Base-by-base conservation (phyloP, 2,888 invertebrate genomes). In the Tricholauxania praeusta region DNA sequence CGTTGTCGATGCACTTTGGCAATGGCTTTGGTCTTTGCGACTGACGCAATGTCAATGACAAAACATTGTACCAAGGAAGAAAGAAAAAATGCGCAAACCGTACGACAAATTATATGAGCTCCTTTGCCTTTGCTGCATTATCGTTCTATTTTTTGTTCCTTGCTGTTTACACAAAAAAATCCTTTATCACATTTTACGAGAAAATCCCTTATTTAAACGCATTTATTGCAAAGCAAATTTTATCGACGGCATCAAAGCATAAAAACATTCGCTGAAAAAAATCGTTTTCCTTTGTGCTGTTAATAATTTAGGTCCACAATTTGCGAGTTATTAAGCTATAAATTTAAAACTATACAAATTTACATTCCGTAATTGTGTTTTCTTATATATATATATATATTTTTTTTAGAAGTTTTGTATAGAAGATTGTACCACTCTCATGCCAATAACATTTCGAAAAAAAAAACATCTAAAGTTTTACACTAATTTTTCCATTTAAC, bases 31-130 rank as follows among this genome's bases (percentile, higher is more conserved):
- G 71, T 73, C 72, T 67, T 69, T 72, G 71, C 74, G 75, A 75
- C 76, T 76, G 76, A 76, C 71, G 78, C 78, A 78, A 78, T 78
- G 78, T 78, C 78, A 78, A 78, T 78, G 77, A 76, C 76, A 73
- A 78, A 59, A 53, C 68, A 59, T 47, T 51, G 68, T 68, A 74
- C 57, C 63, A 72, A 72, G 65, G 68, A 65, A 60, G 72, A 49
- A 62, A 60, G 19, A 15, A 52, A 39, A 17, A 48, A 47, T 28
- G 28, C 32, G 22, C 32, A 49, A 59, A n/a, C 19, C 53, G 17
- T 59, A 49, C 39, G 6, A 39, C 39, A 39, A 10, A 39, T 39
- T 39, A 39, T 2, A 39, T 39, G 5, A 2, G 39, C 39, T 22
- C 22, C 28, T 7, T 10, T 39, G n/a, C 39, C 39, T 39, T 60